Base-by-base conservation (phyloP, 2,113 vertebrate genomes). In the Hemichromis elongatus region DNA sequence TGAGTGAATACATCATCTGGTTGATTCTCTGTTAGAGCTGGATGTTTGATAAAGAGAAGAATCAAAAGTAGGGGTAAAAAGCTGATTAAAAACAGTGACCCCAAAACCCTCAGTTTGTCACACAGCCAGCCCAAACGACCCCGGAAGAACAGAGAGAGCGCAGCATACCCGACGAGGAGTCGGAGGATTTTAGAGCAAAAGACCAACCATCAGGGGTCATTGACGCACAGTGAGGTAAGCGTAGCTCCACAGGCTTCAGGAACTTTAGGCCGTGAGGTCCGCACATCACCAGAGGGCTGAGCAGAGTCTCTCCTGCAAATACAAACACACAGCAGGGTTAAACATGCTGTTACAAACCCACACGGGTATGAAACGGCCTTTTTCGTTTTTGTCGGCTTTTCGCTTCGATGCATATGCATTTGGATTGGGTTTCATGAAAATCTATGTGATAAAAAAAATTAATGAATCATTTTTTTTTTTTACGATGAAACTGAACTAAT, bases 111-210 rank as follows among this genome's bases (percentile, higher is more conserved):
- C 30, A 87, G 77, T 89, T 86, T 84, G 80, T 94, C 94, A 95
- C 93, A 95, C 63, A 95, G 96, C 95, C 96, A 95, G 90, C 94
- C 97, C 97, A 97, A 97, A 96, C 94, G 96, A 97, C 95, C 97
- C 95, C 96, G 96, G 95, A 96, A 97, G 97, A 97, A 97, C 97
- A 98, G 93, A 97, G 97, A 98, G 97, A 98, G 97, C 96, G 97
- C 97, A 97, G 98, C 98, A 93, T 99, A 99, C 98, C 99, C 98
- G 98, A 99, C 98, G 98, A 99, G 97, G 98, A 99, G 98, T 99
- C 98, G 97, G 99, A 99, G 97, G 98, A 99, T 99, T 99, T 99
- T 98, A 99, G 99, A 99, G 98, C 99, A 98, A 99, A 99, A 99
- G 99, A 99, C 99, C 99, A 99, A 99, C 98, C 98, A 98, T 99